These are phyloP conservation scores for Onychostruthus taczanowskii DNA, from an alignment of 2,113 vertebrate genomes.

Conservation along the genomic window DNA sequence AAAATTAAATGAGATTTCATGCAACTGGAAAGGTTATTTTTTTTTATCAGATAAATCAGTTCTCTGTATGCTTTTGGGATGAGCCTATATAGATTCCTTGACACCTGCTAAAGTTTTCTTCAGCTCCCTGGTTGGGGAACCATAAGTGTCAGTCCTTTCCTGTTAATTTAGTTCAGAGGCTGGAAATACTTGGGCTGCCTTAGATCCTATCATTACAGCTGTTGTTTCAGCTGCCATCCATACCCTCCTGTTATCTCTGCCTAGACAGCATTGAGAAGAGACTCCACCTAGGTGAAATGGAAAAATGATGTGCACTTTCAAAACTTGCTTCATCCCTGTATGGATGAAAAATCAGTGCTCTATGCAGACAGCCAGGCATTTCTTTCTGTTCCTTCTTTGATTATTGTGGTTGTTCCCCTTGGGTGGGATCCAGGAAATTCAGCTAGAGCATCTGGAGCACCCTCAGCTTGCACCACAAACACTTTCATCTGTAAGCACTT, in stretches of 20 bases:
- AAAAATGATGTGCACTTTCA: not conserved
- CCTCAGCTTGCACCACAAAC: not conserved
- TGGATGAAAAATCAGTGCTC: not conserved
- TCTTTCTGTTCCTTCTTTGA: not conserved
- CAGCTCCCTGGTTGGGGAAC: not conserved
- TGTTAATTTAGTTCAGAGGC: constrained; percentile 35
- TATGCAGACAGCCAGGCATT: not conserved
- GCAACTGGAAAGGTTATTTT: not conserved
- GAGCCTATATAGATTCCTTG: not conserved
- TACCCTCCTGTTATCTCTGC: not conserved
- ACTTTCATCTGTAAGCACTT: not conserved
- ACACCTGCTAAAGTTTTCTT: constrained; percentile 15
- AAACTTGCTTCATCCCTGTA: not conserved
- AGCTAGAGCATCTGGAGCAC: not conserved
- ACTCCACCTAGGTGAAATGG: not conserved
- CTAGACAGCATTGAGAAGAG: not conserved
- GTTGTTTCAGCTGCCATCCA: constrained; percentile 51
- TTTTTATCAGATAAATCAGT: not conserved
- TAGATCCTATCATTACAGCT: constrained; percentile 30
- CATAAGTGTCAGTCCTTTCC: not conserved
- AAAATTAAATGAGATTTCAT: constrained; percentile 26
- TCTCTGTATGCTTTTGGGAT: not conserved
- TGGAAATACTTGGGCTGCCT: not conserved
- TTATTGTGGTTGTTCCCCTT: constrained; percentile 7
- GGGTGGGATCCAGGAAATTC: not conserved